Evolutionary conservation across 2,797 vertebrate species (phyloP), one percentile per base, ranked within the genome.

Genomic region (Pipistrellus nathusii): DNA sequence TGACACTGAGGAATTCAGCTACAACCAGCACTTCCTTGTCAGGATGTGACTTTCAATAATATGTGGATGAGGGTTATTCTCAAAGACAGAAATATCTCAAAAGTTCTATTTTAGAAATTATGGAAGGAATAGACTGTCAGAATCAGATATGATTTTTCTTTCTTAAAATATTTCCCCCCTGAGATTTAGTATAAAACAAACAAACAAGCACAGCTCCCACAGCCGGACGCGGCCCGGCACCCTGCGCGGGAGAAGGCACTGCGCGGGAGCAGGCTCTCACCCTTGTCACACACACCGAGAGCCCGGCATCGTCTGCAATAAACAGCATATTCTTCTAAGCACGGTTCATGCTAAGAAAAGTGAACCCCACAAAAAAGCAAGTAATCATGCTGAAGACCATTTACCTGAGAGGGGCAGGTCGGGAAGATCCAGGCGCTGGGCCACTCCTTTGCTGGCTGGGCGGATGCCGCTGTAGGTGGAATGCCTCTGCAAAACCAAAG

Each of bases 321-420:
- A 96, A 90, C 75, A 94, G 73, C 87, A 91, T 93, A 90, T 84
- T 90, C 94, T 87, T 66, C 73, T 90, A 93, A 55, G 46, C 84
- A 97, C 81, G 0, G 10, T 84, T 91, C 95, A 85, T 13, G 59
- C 76, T 97, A 57, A 94, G 44, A 64, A 96, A 6, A 6, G 77
- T 71, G 51, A 92, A 90, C 89, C 27, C 30, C 84, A 92, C 75
- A 95, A 90, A 32, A n/a, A 88, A 4, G 8, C 0, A 72, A 55
- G 92, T 30, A 18, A 23, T 88, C 20, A 25, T 17, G 2, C 30
- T 53, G 66, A 25, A 73, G n/a, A 73, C 46, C 73, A 94, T 96
- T 92, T 98, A 99, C 99, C 99, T 95, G 98, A 98, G 93, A 99
- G 98, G 57, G 99, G 97, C 78, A 99, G 99, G 88, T 99, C 99